Percentiles rank a stretch among this genome's conserved stretches.
phyloP scores from a whole-genome alignment of 1,140 invertebrate species.

The Mactra quadrangularis region DNA sequence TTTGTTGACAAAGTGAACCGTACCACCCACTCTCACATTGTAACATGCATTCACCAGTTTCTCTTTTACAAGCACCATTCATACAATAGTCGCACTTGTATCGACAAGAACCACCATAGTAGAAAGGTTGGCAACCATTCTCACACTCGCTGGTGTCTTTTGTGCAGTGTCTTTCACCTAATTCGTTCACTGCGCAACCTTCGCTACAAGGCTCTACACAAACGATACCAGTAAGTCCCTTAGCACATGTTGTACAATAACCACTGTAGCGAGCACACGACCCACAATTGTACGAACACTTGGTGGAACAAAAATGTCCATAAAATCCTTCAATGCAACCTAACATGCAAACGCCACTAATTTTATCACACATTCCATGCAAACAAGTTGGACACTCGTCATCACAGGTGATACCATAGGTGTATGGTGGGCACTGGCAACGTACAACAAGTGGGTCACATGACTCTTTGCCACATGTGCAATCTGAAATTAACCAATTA shows the following conservation, averaged over 20 bases:
- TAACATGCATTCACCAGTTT: not conserved
- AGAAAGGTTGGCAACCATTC: conserved; percentile 1
- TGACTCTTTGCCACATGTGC: not conserved
- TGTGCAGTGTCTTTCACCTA: not conserved
- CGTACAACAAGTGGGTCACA: not conserved
- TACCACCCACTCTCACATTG: not conserved
- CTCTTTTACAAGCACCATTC: not conserved
- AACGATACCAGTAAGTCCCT: conserved; percentile 11
- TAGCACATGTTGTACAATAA: conserved; percentile 21
- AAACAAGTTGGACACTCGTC: not conserved
- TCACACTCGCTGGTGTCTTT: not conserved
- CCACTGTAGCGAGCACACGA: conserved; percentile 31
- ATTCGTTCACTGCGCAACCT: not conserved
- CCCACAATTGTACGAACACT: not conserved
- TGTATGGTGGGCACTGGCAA: not conserved
- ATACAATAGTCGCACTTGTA: not conserved
- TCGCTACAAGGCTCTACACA: not conserved
- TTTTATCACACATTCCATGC: not conserved
- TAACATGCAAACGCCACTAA: not conserved
- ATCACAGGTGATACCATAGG: conserved; percentile 2
- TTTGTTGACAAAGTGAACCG: too few species aligned
- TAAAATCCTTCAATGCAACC: conserved; percentile 6
- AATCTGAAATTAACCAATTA: conserved; percentile 13
- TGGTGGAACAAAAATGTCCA: not conserved
- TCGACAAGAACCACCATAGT: not conserved